phyloP scores from a whole-genome alignment of 2,797 vertebrate species.

The Mormyrops boulengeri region DNA sequence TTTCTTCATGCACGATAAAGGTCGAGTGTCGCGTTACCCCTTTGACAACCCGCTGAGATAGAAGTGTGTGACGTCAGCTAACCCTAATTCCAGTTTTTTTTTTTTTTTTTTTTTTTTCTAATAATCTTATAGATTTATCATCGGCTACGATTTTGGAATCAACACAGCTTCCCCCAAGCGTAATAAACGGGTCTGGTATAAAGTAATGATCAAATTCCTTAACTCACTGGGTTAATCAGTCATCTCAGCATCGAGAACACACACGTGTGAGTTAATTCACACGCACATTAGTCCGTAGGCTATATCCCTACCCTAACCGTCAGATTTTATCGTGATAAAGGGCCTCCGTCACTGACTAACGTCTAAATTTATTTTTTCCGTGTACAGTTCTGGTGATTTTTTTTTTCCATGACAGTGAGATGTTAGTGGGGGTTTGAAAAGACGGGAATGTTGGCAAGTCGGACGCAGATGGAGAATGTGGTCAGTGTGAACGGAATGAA shows the following conservation, averaged over 20 bases:
- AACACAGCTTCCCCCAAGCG: neutral
- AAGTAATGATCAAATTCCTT: neutral
- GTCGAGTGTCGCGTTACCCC: neutral
- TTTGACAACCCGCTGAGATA: neutral
- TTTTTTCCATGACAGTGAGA: neutral
- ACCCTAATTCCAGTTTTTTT: neutral
- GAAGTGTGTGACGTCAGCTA: neutral
- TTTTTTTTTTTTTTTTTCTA: neutral
- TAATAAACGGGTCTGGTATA: neutral
- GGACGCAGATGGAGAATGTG: conserved; percentile 26
- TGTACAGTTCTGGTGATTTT: neutral
- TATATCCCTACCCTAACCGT: neutral
- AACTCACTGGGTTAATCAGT: neutral
- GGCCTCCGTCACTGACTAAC: neutral
- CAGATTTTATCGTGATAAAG: neutral
- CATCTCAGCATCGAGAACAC: neutral
- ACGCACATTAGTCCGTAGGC: neutral
- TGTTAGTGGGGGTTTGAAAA: conserved; percentile 34
- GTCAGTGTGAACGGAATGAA: conserved; percentile 29
- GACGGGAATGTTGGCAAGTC: conserved; percentile 21
- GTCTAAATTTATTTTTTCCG: neutral
- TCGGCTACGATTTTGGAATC: neutral
- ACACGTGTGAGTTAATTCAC: neutral
- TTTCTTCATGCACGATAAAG: neutral
- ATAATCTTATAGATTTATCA: neutral